Evolutionary conservation across 2,113 vertebrate genomes (phyloP).

Genomic region (Oncorhynchus gorbuscha): DNA sequence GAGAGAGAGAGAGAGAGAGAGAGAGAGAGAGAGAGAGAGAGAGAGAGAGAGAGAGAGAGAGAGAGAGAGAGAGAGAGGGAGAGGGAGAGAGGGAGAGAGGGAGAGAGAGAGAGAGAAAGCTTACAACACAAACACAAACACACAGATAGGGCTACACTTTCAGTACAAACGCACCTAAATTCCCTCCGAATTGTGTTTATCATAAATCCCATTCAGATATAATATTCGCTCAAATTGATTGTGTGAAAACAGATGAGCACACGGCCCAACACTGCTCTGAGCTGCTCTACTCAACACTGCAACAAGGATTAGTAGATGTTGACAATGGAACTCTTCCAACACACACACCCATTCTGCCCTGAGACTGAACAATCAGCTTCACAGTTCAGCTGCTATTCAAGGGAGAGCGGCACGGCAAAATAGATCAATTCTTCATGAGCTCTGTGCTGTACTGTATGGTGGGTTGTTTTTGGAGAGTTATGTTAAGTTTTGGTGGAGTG

Average conservation of each 20-base stretch:
- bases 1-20: too few species aligned
- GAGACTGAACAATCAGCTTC: slow-evolving; percentile 24
- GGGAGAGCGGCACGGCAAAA: slow-evolving; percentile 51
- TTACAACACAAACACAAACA: slow-evolving; percentile 20
- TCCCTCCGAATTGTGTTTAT: slow-evolving; percentile 23
- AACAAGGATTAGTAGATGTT: slow-evolving; percentile 50
- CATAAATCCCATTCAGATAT: slow-evolving; percentile 28
- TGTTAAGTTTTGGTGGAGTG: slow-evolving; percentile 5
- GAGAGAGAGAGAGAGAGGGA: neutral
- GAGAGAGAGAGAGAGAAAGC: neutral
- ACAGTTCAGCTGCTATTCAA: slow-evolving; percentile 36
- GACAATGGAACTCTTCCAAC: slow-evolving; percentile 59
- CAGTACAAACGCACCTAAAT: slow-evolving; percentile 24
- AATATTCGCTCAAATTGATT: slow-evolving; percentile 41
- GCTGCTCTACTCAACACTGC: slow-evolving; percentile 33
- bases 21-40: neutral
- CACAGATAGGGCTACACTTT: slow-evolving; percentile 18
- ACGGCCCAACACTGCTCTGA: slow-evolving; percentile 31
- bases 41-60: neutral
- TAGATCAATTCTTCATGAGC: slow-evolving; percentile 39
- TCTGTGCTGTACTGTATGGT: slow-evolving; percentile 18
- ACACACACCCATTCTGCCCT: slow-evolving; percentile 35
- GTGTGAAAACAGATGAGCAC: slow-evolving; percentile 55
- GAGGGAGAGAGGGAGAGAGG: neutral
- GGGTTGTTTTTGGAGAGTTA: slow-evolving; percentile 28